These are phyloP conservation scores for Antechinus flavipes DNA, from an alignment of 2,113 vertebrate species.

Conservation along the genomic window DNA sequence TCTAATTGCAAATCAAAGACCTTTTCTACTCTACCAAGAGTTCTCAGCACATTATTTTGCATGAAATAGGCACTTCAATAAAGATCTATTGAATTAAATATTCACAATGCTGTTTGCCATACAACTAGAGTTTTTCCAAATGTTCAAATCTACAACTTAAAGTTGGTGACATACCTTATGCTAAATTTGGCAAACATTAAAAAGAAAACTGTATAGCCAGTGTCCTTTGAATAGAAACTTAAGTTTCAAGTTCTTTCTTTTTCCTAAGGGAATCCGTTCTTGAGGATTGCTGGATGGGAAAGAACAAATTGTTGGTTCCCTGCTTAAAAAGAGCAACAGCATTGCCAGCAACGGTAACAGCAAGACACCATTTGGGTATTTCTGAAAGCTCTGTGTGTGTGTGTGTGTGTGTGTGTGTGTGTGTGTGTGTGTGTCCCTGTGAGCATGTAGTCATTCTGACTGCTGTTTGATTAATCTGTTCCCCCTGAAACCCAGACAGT, in stretches of 20 bases:
- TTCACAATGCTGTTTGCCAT: background rate
- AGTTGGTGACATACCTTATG: background rate
- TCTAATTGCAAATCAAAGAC: background rate
- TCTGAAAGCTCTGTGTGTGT: background rate
- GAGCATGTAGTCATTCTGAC: background rate
- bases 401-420: background rate
- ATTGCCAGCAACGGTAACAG: background rate
- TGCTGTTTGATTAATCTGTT: accelerated
- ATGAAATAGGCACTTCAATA: background rate
- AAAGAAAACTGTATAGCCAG: background rate
- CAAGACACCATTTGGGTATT: background rate
- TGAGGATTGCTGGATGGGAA: background rate
- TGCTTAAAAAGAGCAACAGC: background rate
- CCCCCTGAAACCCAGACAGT: background rate
- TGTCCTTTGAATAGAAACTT: background rate
- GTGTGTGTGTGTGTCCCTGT: background rate
- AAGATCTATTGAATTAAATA: background rate
- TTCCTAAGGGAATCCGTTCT: background rate
- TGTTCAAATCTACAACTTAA: background rate
- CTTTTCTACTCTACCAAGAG: background rate
- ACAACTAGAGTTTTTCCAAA: background rate
- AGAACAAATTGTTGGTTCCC: background rate
- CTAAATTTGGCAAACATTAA: background rate
- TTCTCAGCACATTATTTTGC: background rate
- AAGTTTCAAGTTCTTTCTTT: background rate